Evolutionary conservation across 2,797 vertebrate species (phyloP).

Genomic region (Sternotherus odoratus): DNA sequence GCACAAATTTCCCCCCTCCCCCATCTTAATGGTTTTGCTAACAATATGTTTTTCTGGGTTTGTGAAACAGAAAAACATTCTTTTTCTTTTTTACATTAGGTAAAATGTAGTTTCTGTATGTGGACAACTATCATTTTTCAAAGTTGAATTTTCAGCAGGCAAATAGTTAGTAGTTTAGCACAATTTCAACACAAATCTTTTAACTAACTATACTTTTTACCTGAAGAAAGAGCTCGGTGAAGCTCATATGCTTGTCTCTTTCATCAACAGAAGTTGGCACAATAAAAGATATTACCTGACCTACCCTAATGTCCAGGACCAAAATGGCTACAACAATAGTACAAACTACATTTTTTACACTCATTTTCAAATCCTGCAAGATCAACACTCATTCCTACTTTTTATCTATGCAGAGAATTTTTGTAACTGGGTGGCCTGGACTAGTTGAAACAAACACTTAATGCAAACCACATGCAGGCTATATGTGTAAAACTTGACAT

Average conservation of each 20-base stretch:
- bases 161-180: neutral
- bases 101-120: neutral
- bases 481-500: neutral
- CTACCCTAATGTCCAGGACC: neutral
- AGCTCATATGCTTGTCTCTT: neutral
- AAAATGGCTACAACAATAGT: neutral
- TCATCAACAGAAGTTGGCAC: neutral
- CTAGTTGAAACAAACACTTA: neutral
- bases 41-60: neutral
- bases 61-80: neutral
- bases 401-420: constrained; percentile 34
- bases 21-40: too few relatives aligned
- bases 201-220: neutral
- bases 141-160: neutral
- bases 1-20: neutral
- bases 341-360: neutral
- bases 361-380: neutral
- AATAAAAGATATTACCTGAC: neutral
- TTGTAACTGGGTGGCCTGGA: constrained; percentile 15
- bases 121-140: neutral
- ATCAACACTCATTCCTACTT: neutral
- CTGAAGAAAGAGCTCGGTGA: neutral
- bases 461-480: neutral
- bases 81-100: neutral
- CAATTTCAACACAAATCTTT: neutral